Conservation (phyloP, 30 jellyfish, hydroid and myxozoan species). For the Cassiopea xamachana region DNA sequence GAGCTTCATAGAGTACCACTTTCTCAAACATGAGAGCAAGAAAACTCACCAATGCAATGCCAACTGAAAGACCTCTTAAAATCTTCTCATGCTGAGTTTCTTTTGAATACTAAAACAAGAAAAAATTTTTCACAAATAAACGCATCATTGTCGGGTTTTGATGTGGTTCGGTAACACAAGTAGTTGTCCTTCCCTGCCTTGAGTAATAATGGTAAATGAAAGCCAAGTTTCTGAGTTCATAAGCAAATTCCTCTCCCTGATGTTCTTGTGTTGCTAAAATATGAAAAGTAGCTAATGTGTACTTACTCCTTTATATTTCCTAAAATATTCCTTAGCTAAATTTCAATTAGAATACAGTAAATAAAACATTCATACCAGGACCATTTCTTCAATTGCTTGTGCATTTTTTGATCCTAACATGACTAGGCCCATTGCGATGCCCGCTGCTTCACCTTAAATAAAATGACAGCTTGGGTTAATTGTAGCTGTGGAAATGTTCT, state of each 20-base stretch:
- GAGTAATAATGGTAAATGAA: no score
- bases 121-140: neutral
- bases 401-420: slow-evolving; percentile 97
- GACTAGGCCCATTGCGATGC: slow-evolving; percentile 98
- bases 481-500: neutral
- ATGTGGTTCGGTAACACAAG: no score
- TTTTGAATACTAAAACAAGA: slow-evolving; percentile 82
- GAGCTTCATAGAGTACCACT: no score
- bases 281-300: no score
- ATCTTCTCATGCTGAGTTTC: slow-evolving; percentile 98
- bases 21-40: neutral
- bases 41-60: slow-evolving; percentile 93
- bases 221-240: no score
- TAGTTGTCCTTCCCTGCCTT: no score
- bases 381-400: slow-evolving; percentile 97
- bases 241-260: no score
- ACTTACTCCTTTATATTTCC: no score
- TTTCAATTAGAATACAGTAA: no score
- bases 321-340: no score
- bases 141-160: neutral
- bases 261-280: no score
- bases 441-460: slow-evolving; percentile 96
- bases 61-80: slow-evolving; percentile 94
- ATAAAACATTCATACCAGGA: slow-evolving; percentile 62
- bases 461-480: neutral